phyloP scores from a whole-genome alignment of 2,797 vertebrate genomes.

The Buceros bicornis region DNA sequence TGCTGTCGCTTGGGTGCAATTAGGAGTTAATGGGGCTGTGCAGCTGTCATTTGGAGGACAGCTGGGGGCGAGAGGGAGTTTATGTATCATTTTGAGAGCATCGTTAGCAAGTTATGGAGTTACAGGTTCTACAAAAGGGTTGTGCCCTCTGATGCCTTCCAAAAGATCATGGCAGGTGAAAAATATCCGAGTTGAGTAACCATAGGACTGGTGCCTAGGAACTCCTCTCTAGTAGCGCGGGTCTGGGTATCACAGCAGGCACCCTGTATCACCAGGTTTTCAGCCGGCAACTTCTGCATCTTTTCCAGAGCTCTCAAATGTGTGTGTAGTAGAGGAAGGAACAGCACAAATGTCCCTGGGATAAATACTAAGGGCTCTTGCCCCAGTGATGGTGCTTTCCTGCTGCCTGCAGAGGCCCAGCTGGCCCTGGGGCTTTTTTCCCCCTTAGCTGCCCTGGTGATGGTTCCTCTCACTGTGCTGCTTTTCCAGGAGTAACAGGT shows the following conservation, averaged over 20 bases:
- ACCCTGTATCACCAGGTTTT: rapidly evolving
- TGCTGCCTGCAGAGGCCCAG: background rate
- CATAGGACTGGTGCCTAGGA: background rate
- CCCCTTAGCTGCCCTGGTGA: rapidly evolving
- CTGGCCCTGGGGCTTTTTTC: background rate
- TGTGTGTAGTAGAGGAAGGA: background rate
- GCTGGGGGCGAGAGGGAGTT: background rate
- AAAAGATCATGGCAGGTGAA: background rate
- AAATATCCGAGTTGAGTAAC: background rate
- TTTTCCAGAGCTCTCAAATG: background rate
- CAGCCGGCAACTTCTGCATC: background rate
- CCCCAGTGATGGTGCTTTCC: background rate
- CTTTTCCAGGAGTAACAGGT: background rate
- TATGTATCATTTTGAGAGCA: background rate
- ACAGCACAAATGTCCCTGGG: background rate
- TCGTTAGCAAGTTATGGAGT: background rate
- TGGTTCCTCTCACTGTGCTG: background rate
- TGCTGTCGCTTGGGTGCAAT: background rate
- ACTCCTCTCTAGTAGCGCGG: background rate
- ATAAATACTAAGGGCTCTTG: background rate
- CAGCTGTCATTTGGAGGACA: background rate
- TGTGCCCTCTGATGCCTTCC: background rate
- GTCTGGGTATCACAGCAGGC: background rate
- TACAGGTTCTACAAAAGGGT: background rate
- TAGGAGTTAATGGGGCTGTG: background rate